A percentile compares a stretch with the other conserved stretches of the same genome.
These are phyloP conservation scores for Poeciliopsis occidentalis DNA, from an alignment of 2,113 vertebrate genomes.

Conservation along the genomic window DNA sequence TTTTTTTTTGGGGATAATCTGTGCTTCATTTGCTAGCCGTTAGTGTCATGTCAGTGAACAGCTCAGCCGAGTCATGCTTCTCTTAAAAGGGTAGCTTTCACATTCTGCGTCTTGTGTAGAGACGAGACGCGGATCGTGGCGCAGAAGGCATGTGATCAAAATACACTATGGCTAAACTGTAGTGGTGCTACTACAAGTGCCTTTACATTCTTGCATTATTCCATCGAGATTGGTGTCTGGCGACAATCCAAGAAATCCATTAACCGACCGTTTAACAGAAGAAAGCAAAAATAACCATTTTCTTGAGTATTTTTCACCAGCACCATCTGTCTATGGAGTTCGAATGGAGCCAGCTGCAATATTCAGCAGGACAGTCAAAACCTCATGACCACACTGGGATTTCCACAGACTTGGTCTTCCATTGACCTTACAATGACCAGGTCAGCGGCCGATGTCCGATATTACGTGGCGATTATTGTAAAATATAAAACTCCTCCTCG, in stretches of 20 bases:
- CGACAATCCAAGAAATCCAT: not conserved
- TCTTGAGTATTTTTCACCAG: too few species aligned
- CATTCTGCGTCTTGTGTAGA: not conserved
- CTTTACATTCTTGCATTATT: not conserved
- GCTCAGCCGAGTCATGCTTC: slow-evolving; percentile 5
- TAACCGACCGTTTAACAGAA: too few species aligned
- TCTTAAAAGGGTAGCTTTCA: slow-evolving; percentile 11
- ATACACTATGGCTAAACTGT: too few species aligned
- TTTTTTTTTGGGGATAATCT: slow-evolving; percentile 28
- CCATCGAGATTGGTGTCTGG: not conserved
- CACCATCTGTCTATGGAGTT: not conserved
- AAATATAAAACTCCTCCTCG: too few species aligned
- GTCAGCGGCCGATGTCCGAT: too few species aligned
- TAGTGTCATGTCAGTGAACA: slow-evolving; percentile 36
- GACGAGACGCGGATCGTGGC: not conserved
- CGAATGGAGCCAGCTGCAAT: not conserved
- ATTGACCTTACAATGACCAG: too few species aligned
- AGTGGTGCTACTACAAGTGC: not conserved
- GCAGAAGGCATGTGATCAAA: not conserved
- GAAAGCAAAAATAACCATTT: too few species aligned
- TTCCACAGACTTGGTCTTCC: too few species aligned
- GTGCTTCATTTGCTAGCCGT: slow-evolving; percentile 11
- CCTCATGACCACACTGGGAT: too few species aligned
- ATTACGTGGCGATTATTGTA: too few species aligned
- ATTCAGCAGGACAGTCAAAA: not conserved